Conservation (phyloP, 2,888 invertebrate genomes). For the Cyaniris semiargus region DNA sequence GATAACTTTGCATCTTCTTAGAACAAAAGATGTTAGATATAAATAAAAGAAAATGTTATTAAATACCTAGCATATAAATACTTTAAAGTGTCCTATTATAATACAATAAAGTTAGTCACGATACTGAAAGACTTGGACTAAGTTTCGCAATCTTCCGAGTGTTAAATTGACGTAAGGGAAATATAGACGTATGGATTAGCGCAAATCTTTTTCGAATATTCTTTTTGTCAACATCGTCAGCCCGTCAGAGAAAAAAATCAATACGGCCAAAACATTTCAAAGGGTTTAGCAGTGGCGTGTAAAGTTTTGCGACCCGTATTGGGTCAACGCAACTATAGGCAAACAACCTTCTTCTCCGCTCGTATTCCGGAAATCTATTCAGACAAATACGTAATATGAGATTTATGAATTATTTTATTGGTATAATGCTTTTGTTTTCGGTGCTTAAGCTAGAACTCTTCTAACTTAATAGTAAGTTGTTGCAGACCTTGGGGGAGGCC, state of each 20-base stretch:
- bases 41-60: neutral
- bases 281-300: neutral
- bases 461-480: too few species aligned
- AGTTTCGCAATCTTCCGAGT: neutral
- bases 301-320: conserved; percentile 21
- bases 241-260: conserved; percentile 1
- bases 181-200: neutral
- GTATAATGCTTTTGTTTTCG: neutral
- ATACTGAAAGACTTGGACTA: too few species aligned
- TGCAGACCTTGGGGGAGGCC: too few species aligned
- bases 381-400: conserved; percentile 4
- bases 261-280: conserved; percentile 13
- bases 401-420: neutral
- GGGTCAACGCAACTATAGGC: conserved; percentile 19
- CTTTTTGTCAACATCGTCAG: conserved; percentile 13
- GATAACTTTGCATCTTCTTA: neutral
- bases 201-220: neutral
- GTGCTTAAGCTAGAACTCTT: too few species aligned
- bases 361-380: conserved; percentile 12
- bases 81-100: too few species aligned
- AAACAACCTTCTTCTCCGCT: neutral
- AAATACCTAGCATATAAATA: too few species aligned
- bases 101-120: too few species aligned
- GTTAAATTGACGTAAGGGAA: neutral
- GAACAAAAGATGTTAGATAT: neutral